Evolutionary conservation across 2,113 vertebrate genomes (phyloP), one percentile per base, ranked within the genome.

Genomic region (Apaloderma vittatum): DNA sequence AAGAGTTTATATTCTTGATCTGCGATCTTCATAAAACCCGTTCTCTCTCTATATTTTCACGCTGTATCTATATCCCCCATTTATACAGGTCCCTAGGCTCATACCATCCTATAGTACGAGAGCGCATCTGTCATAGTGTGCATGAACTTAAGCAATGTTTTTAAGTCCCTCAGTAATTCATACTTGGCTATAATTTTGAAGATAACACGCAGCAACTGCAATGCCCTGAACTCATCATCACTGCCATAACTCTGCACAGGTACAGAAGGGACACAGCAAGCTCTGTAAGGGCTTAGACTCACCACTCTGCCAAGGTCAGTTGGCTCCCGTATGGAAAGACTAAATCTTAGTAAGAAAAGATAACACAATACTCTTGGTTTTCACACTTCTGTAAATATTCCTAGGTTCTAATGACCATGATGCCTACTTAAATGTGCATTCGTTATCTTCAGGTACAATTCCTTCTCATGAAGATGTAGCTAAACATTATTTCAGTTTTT

Each of bases 401-500:
- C 46, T 23, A 92, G 36, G 34, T 62, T 48, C 61, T 71, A 48
- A 32, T 72, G 24, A 71, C 5, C 22, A 32, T 8, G 34, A 61
- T 13, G 62, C 6, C 8, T 46, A 80, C 16, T 57, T 52, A 37
- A 0, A 61, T 6, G 6, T 34, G 32, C 51, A 17, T 51, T 66
- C 4, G 7, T 32, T 73, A 86, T 6, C 22, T 59, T 46, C 16
- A 55, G 11, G 15, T 18, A 63, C 8, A 46, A 40, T 30, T 82
- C 66, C 24, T 58, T 79, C 57, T 91, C 29, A 66, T 55, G 82
- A 73, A 48, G 11, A 76, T 75, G 78, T 24, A 95, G 75, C 12
- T 87, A 90, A 32, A 79, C 22, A 43, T 52, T 82, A 82, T 76
- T 92, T 92, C 85, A 90, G 54, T 83, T 20, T 85, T 92, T 93